Conservation (phyloP, 2,113 vertebrate species). For the Lasiurus borealis region DNA sequence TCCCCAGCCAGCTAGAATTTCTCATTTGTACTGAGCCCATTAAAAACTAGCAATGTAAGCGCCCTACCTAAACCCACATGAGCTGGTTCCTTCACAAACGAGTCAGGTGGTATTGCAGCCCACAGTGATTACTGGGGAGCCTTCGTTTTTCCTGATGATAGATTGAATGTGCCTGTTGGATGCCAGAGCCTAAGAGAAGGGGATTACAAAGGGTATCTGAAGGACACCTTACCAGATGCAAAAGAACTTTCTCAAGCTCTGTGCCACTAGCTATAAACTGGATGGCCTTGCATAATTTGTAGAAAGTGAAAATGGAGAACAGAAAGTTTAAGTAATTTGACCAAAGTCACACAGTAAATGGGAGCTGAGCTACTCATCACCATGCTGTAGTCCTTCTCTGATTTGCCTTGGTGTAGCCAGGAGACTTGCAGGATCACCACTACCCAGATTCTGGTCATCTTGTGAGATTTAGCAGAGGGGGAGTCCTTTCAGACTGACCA, state of each 20-base stretch:
- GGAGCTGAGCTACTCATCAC: neutral
- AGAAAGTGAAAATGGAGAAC: neutral
- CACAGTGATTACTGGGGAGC: neutral
- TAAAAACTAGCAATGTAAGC: neutral
- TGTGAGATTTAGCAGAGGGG: neutral
- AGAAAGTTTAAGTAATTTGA: neutral
- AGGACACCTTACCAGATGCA: neutral
- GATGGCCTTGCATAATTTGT: neutral
- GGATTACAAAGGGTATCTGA: neutral
- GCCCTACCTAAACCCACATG: neutral
- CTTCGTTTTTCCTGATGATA: neutral
- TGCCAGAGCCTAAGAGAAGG: neutral
- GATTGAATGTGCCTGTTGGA: too few relatives aligned
- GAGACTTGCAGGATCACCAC: neutral
- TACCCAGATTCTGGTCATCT: neutral
- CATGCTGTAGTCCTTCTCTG: neutral
- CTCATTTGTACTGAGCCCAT: slow-evolving; percentile 9
- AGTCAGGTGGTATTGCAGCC: neutral
- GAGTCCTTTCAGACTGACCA: neutral
- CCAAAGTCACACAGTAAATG: neutral
- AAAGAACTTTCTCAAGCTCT: neutral
- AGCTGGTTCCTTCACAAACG: neutral
- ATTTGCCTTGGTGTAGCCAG: neutral
- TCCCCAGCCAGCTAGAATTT: neutral
- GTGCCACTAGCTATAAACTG: too few relatives aligned